Conservation (phyloP, 2,113 vertebrate species). For the Otus sunia region DNA sequence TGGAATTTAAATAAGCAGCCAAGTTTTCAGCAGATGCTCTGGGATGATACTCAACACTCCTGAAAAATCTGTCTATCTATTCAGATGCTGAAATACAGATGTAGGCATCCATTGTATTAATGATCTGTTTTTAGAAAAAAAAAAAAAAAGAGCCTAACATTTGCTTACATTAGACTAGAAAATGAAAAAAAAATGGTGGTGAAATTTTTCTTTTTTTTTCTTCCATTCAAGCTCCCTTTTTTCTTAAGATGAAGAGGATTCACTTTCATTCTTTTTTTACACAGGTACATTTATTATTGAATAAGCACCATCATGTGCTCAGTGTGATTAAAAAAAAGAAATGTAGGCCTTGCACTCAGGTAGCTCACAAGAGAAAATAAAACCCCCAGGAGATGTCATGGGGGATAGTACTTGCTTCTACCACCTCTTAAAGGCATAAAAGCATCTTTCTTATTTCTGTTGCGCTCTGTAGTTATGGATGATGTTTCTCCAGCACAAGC, state of each 20-base stretch:
- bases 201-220: neutral
- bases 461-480: neutral
- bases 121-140: neutral
- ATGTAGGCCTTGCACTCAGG: neutral
- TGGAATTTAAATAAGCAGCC: neutral
- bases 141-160: neutral
- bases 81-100: neutral
- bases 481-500: neutral
- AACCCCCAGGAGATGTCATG: neutral
- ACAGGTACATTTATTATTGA: constrained; percentile 43
- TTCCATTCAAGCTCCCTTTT: neutral
- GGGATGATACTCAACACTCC: neutral
- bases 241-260: neutral
- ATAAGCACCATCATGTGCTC: neutral
- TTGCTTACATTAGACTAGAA: neutral
- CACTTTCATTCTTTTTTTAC: neutral
- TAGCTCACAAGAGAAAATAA: neutral
- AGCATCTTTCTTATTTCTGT: neutral
- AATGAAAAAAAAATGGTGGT: neutral
- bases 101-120: neutral
- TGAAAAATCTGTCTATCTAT: neutral
- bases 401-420: neutral
- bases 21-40: neutral
- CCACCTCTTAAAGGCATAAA: neutral
- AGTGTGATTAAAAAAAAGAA: constrained; percentile 14